phyloP scores from a whole-genome alignment of 2,113 vertebrate species.

The Fukomys damarensis region DNA sequence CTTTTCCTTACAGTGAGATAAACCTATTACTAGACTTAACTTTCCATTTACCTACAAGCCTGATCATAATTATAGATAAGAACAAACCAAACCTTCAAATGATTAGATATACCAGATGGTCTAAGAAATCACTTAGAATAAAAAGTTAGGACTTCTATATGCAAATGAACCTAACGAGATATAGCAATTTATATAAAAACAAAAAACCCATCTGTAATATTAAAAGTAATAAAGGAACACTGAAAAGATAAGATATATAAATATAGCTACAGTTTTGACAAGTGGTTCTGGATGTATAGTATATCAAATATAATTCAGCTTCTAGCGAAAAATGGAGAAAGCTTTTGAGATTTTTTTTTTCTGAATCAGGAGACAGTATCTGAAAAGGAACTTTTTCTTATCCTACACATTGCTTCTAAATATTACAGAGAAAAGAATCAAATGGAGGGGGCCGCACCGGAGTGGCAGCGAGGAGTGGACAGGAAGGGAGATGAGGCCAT shows the following conservation, averaged over 20 bases:
- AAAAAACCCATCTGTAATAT: not conserved
- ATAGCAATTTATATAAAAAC: not conserved
- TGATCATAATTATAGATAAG: not conserved
- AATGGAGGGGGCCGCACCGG: not conserved
- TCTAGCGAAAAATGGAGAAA: not conserved
- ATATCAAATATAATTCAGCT: not conserved
- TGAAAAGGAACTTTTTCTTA: not conserved
- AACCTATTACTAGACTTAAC: not conserved
- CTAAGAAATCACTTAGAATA: constrained; percentile 31
- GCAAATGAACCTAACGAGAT: not conserved
- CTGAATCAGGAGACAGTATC: not conserved
- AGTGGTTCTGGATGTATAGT: not conserved
- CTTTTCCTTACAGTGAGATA: not conserved
- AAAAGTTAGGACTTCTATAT: constrained; percentile 24
- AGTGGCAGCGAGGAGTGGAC: no score
- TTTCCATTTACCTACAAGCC: constrained; percentile 25
- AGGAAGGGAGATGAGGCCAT: not conserved
- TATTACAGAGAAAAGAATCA: not conserved
- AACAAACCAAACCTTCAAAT: not conserved
- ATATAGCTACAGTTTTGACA: not conserved
- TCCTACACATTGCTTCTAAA: not conserved
- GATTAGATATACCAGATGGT: not conserved
- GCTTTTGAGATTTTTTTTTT: not conserved
- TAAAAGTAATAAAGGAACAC: not conserved
- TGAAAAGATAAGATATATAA: not conserved